phyloP scores from a whole-genome alignment of 2,797 vertebrate species.

The Helicolenus hilgendorfi region DNA sequence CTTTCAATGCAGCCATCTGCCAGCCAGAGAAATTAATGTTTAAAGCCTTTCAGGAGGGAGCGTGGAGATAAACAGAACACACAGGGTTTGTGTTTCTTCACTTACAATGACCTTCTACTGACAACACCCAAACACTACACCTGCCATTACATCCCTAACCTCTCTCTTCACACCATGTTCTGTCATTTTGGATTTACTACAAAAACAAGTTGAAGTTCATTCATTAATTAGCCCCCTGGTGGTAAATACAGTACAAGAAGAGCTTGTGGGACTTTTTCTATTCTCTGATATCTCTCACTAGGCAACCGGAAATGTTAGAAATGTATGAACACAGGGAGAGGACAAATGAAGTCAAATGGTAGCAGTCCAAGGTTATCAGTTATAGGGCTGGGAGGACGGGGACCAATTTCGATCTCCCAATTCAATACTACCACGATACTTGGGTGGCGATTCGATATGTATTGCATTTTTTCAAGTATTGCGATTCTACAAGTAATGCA shows the following conservation, averaged over 20 bases:
- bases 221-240: constrained; percentile 6
- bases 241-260: neutral
- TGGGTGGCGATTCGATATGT: too few species aligned
- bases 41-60: neutral
- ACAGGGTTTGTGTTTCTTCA: neutral
- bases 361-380: neutral
- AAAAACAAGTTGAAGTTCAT: neutral
- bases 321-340: neutral
- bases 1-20: constrained; percentile 62
- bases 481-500: too few species aligned
- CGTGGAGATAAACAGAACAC: neutral
- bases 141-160: constrained; percentile 17
- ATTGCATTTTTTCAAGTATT: too few species aligned
- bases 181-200: constrained; percentile 26
- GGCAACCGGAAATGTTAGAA: neutral
- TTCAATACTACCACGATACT: too few species aligned
- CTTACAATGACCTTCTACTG: constrained; percentile 25
- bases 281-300: neutral
- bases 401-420: too few species aligned
- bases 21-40: neutral
- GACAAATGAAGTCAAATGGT: neutral
- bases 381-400: too few species aligned
- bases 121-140: constrained; percentile 16
- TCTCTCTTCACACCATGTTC: constrained; percentile 10
- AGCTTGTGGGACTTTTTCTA: neutral